phyloP scores from a whole-genome alignment of 2,888 invertebrate genomes.

The Drosophila siamana region DNA sequence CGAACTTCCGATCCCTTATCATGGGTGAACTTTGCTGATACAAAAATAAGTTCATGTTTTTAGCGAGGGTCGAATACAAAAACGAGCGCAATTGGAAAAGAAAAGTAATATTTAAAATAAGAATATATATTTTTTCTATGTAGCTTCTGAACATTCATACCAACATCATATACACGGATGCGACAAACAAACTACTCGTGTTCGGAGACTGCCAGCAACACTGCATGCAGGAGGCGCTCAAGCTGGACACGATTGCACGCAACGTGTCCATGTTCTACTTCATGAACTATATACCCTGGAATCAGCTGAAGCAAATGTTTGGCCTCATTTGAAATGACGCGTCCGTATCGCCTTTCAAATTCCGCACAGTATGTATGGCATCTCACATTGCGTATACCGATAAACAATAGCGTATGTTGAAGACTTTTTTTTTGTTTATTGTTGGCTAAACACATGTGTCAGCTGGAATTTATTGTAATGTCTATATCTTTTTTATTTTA shows the following conservation, averaged over 20 bases:
- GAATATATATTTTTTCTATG: background rate
- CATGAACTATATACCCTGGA: constrained; percentile 48
- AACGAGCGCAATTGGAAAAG: too few relatives aligned
- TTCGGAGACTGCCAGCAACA: constrained; percentile 39
- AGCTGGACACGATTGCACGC: constrained; percentile 48
- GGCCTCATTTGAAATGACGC: constrained; percentile 40
- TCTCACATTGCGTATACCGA: constrained; percentile 49
- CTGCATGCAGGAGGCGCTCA: constrained; percentile 47
- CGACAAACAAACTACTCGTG: constrained; percentile 39
- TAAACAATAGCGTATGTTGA: constrained; percentile 10
- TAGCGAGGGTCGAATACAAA: too few relatives aligned
- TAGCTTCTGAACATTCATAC: constrained; percentile 60
- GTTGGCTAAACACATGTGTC: constrained; percentile 37
- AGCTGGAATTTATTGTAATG: constrained; percentile 46
- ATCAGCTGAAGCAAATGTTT: constrained; percentile 58
- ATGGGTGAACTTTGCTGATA: too few relatives aligned
- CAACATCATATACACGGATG: constrained; percentile 55
- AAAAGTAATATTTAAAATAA: too few relatives aligned
- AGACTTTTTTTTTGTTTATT: constrained; percentile 13
- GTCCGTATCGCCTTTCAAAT: constrained; percentile 9
- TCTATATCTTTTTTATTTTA: constrained; percentile 28
- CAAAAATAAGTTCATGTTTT: too few relatives aligned
- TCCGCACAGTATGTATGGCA: background rate
- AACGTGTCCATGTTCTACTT: constrained; percentile 53
- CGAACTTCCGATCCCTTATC: too few relatives aligned